Evolutionary conservation across 2,888 invertebrate genomes (phyloP), one percentile per base, ranked within the genome.

Genomic region (Coecobrya sp.): DNA sequence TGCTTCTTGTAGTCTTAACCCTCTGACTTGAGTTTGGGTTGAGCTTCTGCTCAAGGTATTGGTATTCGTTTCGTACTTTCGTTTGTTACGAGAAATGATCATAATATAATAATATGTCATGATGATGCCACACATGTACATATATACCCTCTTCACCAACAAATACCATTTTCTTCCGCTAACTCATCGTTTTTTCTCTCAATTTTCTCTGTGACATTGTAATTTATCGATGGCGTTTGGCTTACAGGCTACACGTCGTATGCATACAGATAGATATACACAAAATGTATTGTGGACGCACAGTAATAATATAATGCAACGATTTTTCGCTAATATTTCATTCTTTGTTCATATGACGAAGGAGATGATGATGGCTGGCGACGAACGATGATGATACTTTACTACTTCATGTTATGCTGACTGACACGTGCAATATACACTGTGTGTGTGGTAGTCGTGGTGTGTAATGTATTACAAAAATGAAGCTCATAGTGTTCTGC

Each of bases 201-300:
- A 62, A 25, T 79, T 87, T 45, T 87, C 22, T 25, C 16, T 19
- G 81, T 89, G 89, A 89, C 89, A 89, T 68, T 89, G 89, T 89
- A 89, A 89, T 89, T 89, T 89, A 89, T 82, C 52, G 88, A 65
- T 30, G 65, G 19, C 68, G 68, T 2, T 76, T 45, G 81, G 82
- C 70, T 73, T 73, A 36, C 8, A 10, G 70, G n/a, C 36, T 16
- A 30, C 16, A 55, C n/a, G 59, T 65, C 10, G 65, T 25, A 65
- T 25, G 10, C 59, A 25, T 27, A 25, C 22, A 27, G 3, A 65
- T 11, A 25, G 22, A 16, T 16, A 36, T 1, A 16, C 27, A 27
- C 13, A 68, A 16, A 4, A 16, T 30, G 25, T n/a, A 22, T 65
- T 65, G 65, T 68, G 30, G 16, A 16, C 16, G 30, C 30, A 73